These are phyloP conservation scores for Macrobrachium rosenbergii DNA, from an alignment of 1,140 invertebrate genomes.

Conservation along the genomic window DNA sequence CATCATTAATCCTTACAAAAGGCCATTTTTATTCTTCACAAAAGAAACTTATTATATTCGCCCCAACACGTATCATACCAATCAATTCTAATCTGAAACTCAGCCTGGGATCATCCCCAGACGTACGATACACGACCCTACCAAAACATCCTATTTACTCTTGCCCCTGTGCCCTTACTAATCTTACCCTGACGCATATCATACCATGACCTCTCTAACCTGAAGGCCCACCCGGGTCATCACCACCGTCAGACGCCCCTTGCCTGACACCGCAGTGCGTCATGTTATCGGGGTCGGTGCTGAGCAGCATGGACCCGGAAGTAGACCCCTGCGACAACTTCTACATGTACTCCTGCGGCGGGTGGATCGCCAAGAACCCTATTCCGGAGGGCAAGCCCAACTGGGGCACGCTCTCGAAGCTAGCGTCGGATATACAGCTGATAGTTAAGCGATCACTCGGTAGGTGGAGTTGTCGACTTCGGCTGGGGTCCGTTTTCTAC, in stretches of 20 bases:
- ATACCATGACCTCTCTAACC: background rate
- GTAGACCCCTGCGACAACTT: conserved; percentile 75
- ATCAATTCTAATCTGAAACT: too few species aligned
- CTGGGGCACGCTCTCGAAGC: conserved; percentile 95
- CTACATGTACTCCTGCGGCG: conserved; percentile 75
- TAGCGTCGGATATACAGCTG: conserved; percentile 93
- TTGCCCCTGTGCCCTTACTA: background rate
- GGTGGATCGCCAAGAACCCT: conserved; percentile 75
- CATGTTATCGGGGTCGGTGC: conserved; percentile 72
- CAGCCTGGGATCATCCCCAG: too few species aligned
- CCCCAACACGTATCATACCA: too few species aligned
- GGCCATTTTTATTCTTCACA: too few species aligned
- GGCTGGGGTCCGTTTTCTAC: too few species aligned
- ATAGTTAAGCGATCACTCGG: conserved; percentile 77
- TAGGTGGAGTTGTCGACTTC: conserved; percentile 22
- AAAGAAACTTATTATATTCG: too few species aligned
- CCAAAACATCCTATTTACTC: too few species aligned
- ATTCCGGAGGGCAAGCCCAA: conserved; percentile 76
- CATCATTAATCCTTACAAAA: too few species aligned
- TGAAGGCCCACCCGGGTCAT: background rate
- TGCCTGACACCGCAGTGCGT: conserved; percentile 56
- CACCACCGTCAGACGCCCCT: too few species aligned
- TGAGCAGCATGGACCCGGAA: conserved; percentile 84
- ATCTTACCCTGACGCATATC: background rate
- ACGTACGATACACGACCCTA: too few species aligned